Percentiles rank a stretch among this genome's conserved stretches.
Evolutionary conservation across 1,140 invertebrate species (phyloP).

Genomic region (Rhopalosiphum maidis): DNA sequence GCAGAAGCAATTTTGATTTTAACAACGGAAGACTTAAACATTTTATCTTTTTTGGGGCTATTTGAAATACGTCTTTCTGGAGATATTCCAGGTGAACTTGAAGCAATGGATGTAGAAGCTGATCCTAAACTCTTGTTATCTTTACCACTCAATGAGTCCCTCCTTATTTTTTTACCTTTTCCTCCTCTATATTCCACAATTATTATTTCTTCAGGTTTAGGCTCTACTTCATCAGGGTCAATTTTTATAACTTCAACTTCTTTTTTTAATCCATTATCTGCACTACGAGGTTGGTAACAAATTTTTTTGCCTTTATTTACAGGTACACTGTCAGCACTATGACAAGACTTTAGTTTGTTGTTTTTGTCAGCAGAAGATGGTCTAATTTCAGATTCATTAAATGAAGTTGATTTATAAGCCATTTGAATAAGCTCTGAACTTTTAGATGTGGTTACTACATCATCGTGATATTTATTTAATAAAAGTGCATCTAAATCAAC

Average conservation of each 20-base stretch:
- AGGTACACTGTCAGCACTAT: slow-evolving; percentile 48
- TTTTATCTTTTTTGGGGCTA: slow-evolving; percentile 38
- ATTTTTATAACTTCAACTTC: slow-evolving; percentile 61
- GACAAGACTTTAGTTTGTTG: slow-evolving; percentile 48
- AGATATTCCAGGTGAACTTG: slow-evolving; percentile 19
- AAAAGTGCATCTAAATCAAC: slow-evolving; percentile 51
- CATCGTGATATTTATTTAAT: slow-evolving; percentile 56
- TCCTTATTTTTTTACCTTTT: slow-evolving; percentile 60
- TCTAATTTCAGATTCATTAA: slow-evolving; percentile 42
- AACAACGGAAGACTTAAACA: slow-evolving; percentile 30
- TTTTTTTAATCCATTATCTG: slow-evolving; percentile 37
- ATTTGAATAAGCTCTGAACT: slow-evolving; percentile 56
- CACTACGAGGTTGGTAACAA: slow-evolving; percentile 38
- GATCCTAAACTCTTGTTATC: slow-evolving; percentile 34
- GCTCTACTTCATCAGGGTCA: slow-evolving; percentile 59
- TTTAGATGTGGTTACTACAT: slow-evolving; percentile 55
- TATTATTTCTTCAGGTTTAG: slow-evolving; percentile 61
- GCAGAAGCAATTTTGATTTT: slow-evolving; percentile 38
- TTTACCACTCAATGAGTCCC: not conserved
- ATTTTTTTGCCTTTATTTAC: slow-evolving; percentile 27
- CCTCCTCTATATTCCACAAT: slow-evolving; percentile 62
- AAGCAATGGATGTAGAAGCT: slow-evolving; percentile 33
- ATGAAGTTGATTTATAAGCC: slow-evolving; percentile 44
- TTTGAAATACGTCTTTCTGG: slow-evolving; percentile 3
- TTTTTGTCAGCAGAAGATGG: not conserved